Evolutionary conservation across 2,888 invertebrate species (phyloP), one percentile per base, ranked within the genome.

Genomic region (Nomada hirtipes): DNA sequence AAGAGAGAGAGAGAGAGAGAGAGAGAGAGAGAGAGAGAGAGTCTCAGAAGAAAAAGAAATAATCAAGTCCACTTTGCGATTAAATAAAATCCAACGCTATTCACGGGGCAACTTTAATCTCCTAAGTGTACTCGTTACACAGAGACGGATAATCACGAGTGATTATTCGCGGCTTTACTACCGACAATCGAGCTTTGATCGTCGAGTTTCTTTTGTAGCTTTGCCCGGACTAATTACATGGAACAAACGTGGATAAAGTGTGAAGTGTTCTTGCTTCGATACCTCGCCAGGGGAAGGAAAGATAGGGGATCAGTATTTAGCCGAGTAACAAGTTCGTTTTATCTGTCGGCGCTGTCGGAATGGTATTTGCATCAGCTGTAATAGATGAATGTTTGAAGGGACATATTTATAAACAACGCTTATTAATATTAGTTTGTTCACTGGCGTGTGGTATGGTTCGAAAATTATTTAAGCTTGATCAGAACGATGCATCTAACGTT

Each of bases 141-240:
- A 52, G 18, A 29, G 4, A 2, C 36, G 36, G 52, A 20, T 52
- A 9, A 18, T 15, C 63, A 15, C 47, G 15, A 2, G 63, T 9
- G 44, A 47, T 63, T 63, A 63, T 47, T 63, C 63, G 15, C 20
- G 15, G 63, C 23, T 63, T 47, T 63, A 63, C 3, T 23, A 20
- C 3, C 44, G 18, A 63, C 44, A 2, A 63, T 63, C 44, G 63
- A 23, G 63, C 23, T 63, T 63, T 47, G 44, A 47, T 63, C 63
- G 36, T 18, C 36, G 47, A 47, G 47, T 47, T 15, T 47, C 29
- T n/a, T 36, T 60, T 36, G 9, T 60, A 60, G 11, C 26, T 26
- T 60, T n/a, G 36, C 29, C 36, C 60, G 10, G 36, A 2, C 36
- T 59, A 69, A 52, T 61, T 42, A n/a, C 18, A 10, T 61, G 15